Base-by-base conservation (phyloP, 2,888 invertebrate genomes). In the Cyaniris semiargus region DNA sequence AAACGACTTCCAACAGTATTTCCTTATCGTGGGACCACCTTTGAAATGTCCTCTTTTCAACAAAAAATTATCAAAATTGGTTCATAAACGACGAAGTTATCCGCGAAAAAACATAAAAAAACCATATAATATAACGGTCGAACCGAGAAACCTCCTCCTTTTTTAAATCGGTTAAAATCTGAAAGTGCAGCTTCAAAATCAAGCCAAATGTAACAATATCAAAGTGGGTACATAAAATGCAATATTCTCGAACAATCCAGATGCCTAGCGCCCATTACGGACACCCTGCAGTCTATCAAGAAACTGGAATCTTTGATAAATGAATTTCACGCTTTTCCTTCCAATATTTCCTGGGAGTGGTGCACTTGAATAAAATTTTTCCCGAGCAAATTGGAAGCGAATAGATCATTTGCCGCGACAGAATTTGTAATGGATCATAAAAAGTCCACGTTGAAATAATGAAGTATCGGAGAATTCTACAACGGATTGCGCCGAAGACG, bases 301-400 rank as follows among this genome's bases (percentile, higher is more conserved):
- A 80, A 81, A 78, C 80, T 82, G 80, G 81, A 80, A 82, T 83
- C 80, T 82, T 82, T 83, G 84, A 86, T 88, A 88, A 89, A 88
- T 87, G 84, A 85, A 88, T 86, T 88, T 86, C 83, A 82, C 85
- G 83, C 84, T 79, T 82, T 81, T 81, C 70, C 76, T 76, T 76
- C 75, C 76, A 74, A 79, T 76, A 78, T 78, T 79, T 79, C 80
- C 78, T 78, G 76, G 77, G 76, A 80, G 80, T 81, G 79, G 79
- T 79, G 78, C 80, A 77, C 70, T 78, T 83, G 85, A 83, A 83
- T 87, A 83, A 83, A 84, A 85, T 84, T 85, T 85, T 83, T 83
- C 79, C 81, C 80, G 79, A 80, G 81, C 81, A 84, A 85, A 84
- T 87, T 84, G 83, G 76, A 78, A 78, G 75, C 78, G 79, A 80